phyloP scores from a whole-genome alignment of 2,113 vertebrate species.

The Coturnix japonica region DNA sequence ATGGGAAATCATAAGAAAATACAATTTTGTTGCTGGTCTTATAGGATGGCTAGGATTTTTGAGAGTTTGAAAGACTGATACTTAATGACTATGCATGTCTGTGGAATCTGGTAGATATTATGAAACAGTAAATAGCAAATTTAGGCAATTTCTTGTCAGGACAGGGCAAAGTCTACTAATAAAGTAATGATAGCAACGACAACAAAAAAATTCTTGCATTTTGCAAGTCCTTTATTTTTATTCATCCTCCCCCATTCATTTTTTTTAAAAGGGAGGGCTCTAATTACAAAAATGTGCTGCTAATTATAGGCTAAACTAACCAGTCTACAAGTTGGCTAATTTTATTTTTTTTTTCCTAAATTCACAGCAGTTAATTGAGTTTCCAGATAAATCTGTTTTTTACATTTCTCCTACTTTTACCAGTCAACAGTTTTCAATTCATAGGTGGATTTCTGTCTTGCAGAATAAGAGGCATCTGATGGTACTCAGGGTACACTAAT shows the following conservation, averaged over 20 bases:
- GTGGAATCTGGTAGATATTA: background rate
- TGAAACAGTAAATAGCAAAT: background rate
- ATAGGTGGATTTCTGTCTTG: background rate
- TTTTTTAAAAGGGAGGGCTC: background rate
- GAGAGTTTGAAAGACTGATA: background rate
- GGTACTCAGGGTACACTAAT: background rate
- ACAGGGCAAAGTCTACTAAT: background rate
- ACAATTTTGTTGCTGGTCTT: background rate
- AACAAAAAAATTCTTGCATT: too few relatives aligned
- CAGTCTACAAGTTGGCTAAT: background rate
- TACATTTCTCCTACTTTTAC: background rate
- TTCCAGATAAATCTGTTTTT: background rate
- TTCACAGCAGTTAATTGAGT: background rate
- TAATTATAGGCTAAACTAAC: background rate
- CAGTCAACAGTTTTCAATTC: background rate
- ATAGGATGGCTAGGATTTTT: background rate
- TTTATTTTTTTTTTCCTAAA: background rate
- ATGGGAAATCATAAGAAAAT: background rate
- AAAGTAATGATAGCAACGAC: background rate
- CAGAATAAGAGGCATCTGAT: background rate
- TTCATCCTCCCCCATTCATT: rapidly evolving
- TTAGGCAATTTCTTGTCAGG: background rate
- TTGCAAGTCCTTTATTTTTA: background rate
- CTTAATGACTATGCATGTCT: background rate
- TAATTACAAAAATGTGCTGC: background rate